Evolutionary conservation across 2,888 invertebrate genomes (phyloP), one percentile per base, ranked within the genome.

Genomic region (Diploptera punctata): DNA sequence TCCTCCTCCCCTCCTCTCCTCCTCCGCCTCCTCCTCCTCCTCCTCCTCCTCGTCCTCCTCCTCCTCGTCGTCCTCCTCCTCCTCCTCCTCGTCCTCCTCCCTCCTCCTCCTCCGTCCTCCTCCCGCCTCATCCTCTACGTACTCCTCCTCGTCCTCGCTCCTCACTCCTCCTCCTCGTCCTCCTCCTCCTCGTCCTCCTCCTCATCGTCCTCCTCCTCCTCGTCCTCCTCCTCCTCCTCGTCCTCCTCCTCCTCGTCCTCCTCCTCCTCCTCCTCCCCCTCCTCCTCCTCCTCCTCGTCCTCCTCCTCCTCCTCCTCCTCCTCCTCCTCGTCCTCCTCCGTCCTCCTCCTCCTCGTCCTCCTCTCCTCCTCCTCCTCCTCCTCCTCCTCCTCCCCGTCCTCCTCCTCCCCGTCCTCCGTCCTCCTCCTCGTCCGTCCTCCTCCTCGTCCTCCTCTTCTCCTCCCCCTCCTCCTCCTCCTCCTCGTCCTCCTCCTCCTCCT

Each of bases 1-100:
- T n/a, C n/a, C n/a, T n/a, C n/a, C n/a, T n/a, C n/a, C n/a, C n/a
- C n/a, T n/a, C n/a, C n/a, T n/a, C n/a, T n/a, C n/a, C n/a, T n/a
- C n/a, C n/a, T n/a, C n/a, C n/a, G n/a, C n/a, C n/a, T n/a, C n/a
- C 9, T 43, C 43, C 49, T 69, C 9, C 52, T 44, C 19, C 67
- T 9, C 19, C 54, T 13, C 43, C 13, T 43, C 43, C 43, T 43
- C 43, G 13, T 43, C 43, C n/a, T 21, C 9, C 57, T 43, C 54
- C 4, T 24, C n/a, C 16, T 26, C 19, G 19, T 26, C 43, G 43
- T 43, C 43, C 43, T 43, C 43, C 43, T 13, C 13, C 43, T 7
- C 13, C 43, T 13, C 43, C 7, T 18, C 18, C 19, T 7, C 19
- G 10, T 18, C n/a, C 21, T n/a, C 21, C 21, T 7, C 18, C 54